Evolutionary conservation across 2,888 invertebrate species (phyloP).

Genomic region (Noctua fimbriata): DNA sequence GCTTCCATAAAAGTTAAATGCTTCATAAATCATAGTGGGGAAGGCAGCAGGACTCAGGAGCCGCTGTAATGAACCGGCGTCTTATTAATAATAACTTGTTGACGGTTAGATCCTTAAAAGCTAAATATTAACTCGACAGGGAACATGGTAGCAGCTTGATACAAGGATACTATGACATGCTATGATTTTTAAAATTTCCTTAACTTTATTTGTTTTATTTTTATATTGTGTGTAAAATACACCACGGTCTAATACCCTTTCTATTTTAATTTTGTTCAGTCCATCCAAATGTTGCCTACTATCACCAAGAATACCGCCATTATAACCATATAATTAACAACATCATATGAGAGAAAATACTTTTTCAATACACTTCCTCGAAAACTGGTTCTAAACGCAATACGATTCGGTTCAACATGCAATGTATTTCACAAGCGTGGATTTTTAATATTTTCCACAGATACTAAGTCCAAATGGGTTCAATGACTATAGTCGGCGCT

Average conservation of each 20-base stretch:
- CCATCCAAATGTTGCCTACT: background rate
- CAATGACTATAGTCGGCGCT: too few species aligned
- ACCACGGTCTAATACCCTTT: constrained; percentile 11
- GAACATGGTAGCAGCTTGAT: constrained; percentile 63
- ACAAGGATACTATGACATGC: constrained; percentile 75
- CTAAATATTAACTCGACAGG: constrained; percentile 61
- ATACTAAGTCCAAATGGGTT: too few species aligned
- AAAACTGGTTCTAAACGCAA: too few species aligned
- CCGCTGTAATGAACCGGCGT: constrained; percentile 81
- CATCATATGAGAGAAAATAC: too few species aligned
- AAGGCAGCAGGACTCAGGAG: constrained; percentile 71
- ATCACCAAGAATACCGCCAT: too few species aligned
- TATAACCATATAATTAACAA: too few species aligned
- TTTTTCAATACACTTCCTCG: too few species aligned
- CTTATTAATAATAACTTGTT: constrained; percentile 81
- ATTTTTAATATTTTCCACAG: too few species aligned
- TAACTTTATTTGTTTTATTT: background rate
- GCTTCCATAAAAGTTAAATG: constrained; percentile 88
- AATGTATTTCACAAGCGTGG: too few species aligned
- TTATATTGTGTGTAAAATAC: background rate
- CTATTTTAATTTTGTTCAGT: background rate
- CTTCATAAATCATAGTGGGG: constrained; percentile 85
- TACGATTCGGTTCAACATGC: too few species aligned
- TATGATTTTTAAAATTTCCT: constrained; percentile 66
- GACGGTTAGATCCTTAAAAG: constrained; percentile 70